Base-by-base conservation (phyloP, 2,888 invertebrate species). In the Drosophila phalerata region DNA sequence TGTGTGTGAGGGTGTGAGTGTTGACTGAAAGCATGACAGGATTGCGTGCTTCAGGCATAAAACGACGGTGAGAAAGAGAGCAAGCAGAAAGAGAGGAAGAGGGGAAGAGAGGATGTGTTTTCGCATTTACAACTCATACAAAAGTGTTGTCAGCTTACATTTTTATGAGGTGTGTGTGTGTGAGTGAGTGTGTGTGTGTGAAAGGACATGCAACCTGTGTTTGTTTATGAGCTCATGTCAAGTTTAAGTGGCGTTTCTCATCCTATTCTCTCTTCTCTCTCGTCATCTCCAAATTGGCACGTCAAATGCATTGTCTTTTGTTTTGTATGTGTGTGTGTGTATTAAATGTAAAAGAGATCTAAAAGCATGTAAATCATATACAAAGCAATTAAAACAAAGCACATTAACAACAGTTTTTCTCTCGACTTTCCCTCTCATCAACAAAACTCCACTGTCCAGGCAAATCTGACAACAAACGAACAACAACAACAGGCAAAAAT, bases 121-220 rank as follows among this genome's bases (percentile, higher is more conserved):
- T 68, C 68, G 47, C 67, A 82, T 88, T 71, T 88, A 77, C 75
- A 86, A 43, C 81, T 66, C 73, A 68, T 66, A 88, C 70, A 85
- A 85, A 89, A 78, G 82, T 89, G 88, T 85, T 89, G 83, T 83
- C 87, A 87, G 79, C 62, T 87, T 71, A 66, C 73, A 89, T 89
- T 87, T 84, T 89, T 84, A 89, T 84, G 88, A 85, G 69, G 43
- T 65, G 47, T 17, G 37, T 40, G 40, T 48, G 45, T 30, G 17
- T 15, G 42, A 22, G 32, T 61, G 51, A 19, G 28, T 40, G 55
- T 38, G 56, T 55, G 45, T 65, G 43, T 60, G 61, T 62, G 69
- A 63, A 72, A 64, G 68, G 66, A 80, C 77, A 77, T 84, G 88
- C 89, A 88, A 74, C 71, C 81, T 77, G 77, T 77, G 81, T 75